Evolutionary conservation across 37 sponge, comb jelly and placozoan genomes (phyloP).

Genomic region (Axinella damicornis): DNA sequence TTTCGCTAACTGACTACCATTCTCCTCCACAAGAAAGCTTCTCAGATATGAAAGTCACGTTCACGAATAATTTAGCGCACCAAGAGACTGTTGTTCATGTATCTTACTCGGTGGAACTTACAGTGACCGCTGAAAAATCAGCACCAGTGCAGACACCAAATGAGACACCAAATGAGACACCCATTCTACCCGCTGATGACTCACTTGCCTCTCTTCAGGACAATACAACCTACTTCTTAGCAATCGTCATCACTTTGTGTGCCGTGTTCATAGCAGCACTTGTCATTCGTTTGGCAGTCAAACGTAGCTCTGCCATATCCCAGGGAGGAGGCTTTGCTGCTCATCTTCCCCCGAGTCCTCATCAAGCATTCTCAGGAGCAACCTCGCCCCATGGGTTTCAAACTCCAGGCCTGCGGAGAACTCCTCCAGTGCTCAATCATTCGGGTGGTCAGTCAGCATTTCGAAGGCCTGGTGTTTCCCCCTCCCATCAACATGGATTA

Average conservation of each 20-base stretch:
- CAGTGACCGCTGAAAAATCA: background rate
- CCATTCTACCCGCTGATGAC: background rate
- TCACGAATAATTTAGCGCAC: slow-evolving; percentile 40
- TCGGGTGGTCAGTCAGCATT: slow-evolving; percentile 43
- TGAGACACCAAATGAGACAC: background rate
- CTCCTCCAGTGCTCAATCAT: slow-evolving; percentile 31
- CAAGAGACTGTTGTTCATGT: slow-evolving; percentile 42
- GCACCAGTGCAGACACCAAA: background rate
- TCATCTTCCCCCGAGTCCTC: slow-evolving; percentile 29
- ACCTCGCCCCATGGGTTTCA: background rate
- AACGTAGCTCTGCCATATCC: background rate
- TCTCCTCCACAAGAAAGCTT: slow-evolving; percentile 30
- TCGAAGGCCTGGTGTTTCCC: slow-evolving; percentile 26
- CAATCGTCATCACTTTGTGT: slow-evolving; percentile 11
- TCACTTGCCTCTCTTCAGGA: background rate
- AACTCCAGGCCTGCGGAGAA: slow-evolving; percentile 14
- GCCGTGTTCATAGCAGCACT: slow-evolving; percentile 17
- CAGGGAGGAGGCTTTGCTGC: slow-evolving; percentile 27
- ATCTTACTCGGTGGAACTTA: background rate
- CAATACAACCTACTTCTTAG: background rate
- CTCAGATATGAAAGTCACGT: slow-evolving; percentile 24
- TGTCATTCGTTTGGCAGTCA: slow-evolving; percentile 47
- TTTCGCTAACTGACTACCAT: slow-evolving; percentile 45
- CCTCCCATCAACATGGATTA: slow-evolving; percentile 44
- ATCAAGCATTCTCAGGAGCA: background rate